Evolutionary conservation across 2,797 vertebrate species (phyloP), one percentile per base, ranked within the genome.

Genomic region (Sebastes itinus): DNA sequence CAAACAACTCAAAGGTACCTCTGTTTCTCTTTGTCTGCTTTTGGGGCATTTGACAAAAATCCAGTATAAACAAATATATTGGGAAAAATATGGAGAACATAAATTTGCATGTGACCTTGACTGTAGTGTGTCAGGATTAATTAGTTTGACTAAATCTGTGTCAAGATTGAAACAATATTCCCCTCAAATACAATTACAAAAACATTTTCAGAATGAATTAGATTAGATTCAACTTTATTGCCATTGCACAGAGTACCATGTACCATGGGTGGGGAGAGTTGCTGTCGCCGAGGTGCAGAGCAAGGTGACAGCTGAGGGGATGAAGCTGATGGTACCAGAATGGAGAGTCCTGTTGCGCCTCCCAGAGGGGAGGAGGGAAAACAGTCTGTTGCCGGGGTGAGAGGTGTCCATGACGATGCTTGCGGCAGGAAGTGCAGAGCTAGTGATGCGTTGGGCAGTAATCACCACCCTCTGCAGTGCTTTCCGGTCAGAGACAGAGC

Each of bases 1-100:
- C 33, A 98, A 98, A 85, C 97, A 98, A 46, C 96, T 98, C 59
- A 98, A 98, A 97, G 97, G 97, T 98, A 91, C 4, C 12, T 12
- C 18, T 61, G n/a, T 16, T 7, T 11, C 3, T 61, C 23, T 65
- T 33, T 5, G 16, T 33, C 28, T 5, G 0, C 20, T 75, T 20
- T 20, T 28, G 9, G 1, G 28, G 4, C n/a, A 52, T 60, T 20
- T 71, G 25, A 5, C 68, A 27, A 63, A 64, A 14, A 22, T 25
- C 42, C 8, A 32, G 1, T n/a, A 9, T 4, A 28, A 7, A 55
- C n/a, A 20, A 32, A 23, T 59, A 25, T 18, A 11, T 22, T 38
- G 35, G 11, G 14, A 49, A 65, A 20, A 33, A 18, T 27, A 14
- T 6, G n/a, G 18, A 49, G 13, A 25, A 62, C 27, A 18, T 13